These are phyloP conservation scores for Osmoderma eremita DNA, from an alignment of 2,888 invertebrate genomes.

Conservation along the genomic window DNA sequence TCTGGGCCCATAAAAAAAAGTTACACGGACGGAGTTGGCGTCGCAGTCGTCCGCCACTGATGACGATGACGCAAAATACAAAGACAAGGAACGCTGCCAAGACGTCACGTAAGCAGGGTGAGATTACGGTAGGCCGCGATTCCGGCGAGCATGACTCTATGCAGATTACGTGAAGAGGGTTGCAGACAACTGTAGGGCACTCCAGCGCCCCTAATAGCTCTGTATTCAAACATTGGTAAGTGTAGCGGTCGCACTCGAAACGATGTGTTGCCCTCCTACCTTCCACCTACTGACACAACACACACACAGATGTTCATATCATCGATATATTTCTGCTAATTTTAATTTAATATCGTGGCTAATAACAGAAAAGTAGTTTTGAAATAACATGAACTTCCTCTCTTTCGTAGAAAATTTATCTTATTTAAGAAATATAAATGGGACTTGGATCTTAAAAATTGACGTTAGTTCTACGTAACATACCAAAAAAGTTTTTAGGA, in stretches of 20 bases:
- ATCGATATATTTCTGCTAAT: background rate
- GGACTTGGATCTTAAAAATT: too few relatives aligned
- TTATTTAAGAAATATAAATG: too few relatives aligned
- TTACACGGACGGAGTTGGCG: slow-evolving; percentile 1
- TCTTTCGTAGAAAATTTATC: too few relatives aligned
- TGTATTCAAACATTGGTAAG: slow-evolving; percentile 51
- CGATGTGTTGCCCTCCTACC: slow-evolving; percentile 19
- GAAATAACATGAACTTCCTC: too few relatives aligned
- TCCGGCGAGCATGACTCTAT: slow-evolving; percentile 44
- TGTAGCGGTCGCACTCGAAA: slow-evolving; percentile 39
- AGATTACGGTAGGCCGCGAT: slow-evolving; percentile 40
- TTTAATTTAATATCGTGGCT: too few relatives aligned
- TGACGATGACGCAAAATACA: slow-evolving; percentile 16
- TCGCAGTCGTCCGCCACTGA: background rate
- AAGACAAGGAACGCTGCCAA: slow-evolving; percentile 18
- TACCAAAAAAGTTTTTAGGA: too few relatives aligned
- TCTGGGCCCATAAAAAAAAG: slow-evolving; percentile 25
- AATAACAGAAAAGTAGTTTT: too few relatives aligned
- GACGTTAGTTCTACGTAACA: too few relatives aligned
- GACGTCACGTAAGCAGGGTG: slow-evolving; percentile 40
- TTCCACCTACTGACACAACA: background rate
- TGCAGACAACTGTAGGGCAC: slow-evolving; percentile 50
- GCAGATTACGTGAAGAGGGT: slow-evolving; percentile 56
- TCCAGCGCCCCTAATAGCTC: slow-evolving; percentile 51
- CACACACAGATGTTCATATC: background rate